These are phyloP conservation scores for Lucifuga dentata DNA, from an alignment of 2,113 vertebrate genomes.

Conservation along the genomic window DNA sequence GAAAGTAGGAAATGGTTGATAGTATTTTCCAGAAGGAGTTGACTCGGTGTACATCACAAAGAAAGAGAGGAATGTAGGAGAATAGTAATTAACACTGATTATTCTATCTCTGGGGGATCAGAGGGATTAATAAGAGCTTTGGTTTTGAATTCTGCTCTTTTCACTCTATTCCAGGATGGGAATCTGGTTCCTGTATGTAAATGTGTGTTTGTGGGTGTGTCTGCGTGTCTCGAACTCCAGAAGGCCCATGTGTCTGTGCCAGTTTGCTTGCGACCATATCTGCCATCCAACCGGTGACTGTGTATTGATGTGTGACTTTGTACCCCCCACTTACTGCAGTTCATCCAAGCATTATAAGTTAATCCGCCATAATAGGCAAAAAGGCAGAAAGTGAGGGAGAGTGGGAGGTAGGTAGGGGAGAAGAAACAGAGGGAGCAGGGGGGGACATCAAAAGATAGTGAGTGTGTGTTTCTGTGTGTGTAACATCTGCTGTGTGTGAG, in stretches of 20 bases:
- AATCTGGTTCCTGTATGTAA: constrained; percentile 64
- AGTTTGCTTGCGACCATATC: constrained; percentile 76
- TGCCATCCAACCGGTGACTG: constrained; percentile 61
- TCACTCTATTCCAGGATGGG: constrained; percentile 66
- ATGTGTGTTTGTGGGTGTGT: constrained; percentile 27
- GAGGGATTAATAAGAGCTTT: constrained; percentile 78
- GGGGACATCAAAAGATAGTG: constrained; percentile 46
- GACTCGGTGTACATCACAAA: too few species aligned
- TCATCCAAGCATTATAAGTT: constrained; percentile 84
- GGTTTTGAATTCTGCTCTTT: constrained; percentile 72
- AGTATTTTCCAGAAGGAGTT: constrained; percentile 39
- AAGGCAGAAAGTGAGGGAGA: constrained; percentile 60
- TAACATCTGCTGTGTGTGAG: constrained; percentile 55
- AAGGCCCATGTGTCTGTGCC: constrained; percentile 71
- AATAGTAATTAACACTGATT: constrained; percentile 77
- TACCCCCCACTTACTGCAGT: constrained; percentile 77
- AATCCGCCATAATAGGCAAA: constrained; percentile 85
- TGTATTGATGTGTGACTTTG: constrained; percentile 78
- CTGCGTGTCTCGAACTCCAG: constrained; percentile 48
- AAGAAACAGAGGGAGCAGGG: constrained; percentile 23
- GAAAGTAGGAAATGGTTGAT: constrained; percentile 12
- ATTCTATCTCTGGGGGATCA: constrained; percentile 75
- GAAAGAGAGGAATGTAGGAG: constrained; percentile 56
- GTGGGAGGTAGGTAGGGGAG: constrained; percentile 26
- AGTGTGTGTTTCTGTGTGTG: constrained; percentile 45